Evolutionary conservation across 2,888 invertebrate genomes (phyloP).

Genomic region (Melieria omissa): DNA sequence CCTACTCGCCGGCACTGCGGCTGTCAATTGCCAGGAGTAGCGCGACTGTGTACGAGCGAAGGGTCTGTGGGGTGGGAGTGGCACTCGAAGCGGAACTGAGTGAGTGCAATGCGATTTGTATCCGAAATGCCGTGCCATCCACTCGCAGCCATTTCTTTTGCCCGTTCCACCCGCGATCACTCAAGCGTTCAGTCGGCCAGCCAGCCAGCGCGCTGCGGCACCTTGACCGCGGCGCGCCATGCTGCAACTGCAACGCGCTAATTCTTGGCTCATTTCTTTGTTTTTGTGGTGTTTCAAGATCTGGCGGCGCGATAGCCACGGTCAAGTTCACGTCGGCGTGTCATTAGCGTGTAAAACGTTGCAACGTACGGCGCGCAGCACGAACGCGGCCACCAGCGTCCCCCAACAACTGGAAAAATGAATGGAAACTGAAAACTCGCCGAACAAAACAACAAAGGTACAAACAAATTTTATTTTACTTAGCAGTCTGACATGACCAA

Average conservation of each 20-base stretch:
- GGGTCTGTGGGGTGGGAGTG: too few relatives aligned
- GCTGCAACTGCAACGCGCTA: constrained; percentile 3
- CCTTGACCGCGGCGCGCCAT: constrained; percentile 27
- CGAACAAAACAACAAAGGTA: constrained; percentile 21
- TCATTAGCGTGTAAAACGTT: constrained; percentile 55
- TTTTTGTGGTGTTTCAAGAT: constrained; percentile 40
- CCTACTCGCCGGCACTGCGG: too few relatives aligned
- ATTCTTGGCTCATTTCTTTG: constrained; percentile 22
- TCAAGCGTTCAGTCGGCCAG: constrained; percentile 9
- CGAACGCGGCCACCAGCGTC: constrained; percentile 22
- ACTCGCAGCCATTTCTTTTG: constrained; percentile 26
- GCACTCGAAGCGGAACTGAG: constrained; percentile 45
- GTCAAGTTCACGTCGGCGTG: constrained; percentile 63
- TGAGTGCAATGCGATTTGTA: constrained; percentile 41
- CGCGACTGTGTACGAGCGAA: too few relatives aligned
- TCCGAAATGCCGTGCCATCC: constrained; percentile 8
- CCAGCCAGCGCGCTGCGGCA: constrained; percentile 9
- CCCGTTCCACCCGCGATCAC: constrained; percentile 32
- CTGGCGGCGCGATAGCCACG: constrained; percentile 59
- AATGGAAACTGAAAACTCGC: constrained; percentile 17
- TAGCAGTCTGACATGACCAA: constrained; percentile 16
- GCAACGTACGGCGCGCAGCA: constrained; percentile 34
- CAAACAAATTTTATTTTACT: constrained; percentile 27
- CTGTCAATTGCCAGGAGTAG: too few relatives aligned
- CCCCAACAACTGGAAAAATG: constrained; percentile 16